A percentile compares a stretch with the other conserved stretches of the same genome.
Conservation (phyloP, 2,888 invertebrate genomes). For the Galeruca laticollis region DNA sequence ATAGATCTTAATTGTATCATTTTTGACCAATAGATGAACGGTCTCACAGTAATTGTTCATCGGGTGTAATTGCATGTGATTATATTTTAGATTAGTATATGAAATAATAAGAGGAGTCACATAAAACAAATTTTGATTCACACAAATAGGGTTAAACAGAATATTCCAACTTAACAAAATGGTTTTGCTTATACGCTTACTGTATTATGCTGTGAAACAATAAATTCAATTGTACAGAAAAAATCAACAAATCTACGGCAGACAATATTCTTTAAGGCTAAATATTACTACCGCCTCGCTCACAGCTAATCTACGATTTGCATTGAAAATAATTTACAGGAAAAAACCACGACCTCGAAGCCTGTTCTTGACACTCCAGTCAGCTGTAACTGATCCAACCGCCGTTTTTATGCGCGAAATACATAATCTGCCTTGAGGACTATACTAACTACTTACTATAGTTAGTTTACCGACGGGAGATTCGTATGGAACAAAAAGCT, state of each 20-base stretch:
- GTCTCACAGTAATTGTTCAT: too few relatives aligned
- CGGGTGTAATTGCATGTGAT: too few relatives aligned
- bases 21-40: too few relatives aligned
- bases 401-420: constrained; percentile 20
- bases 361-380: constrained; percentile 16
- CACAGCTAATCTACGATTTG: constrained; percentile 5
- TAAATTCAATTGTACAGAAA: background rate
- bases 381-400: constrained; percentile 19
- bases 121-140: too few relatives aligned
- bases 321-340: constrained; percentile 2
- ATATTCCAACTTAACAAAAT: too few relatives aligned
- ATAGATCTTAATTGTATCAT: too few relatives aligned
- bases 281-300: background rate
- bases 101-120: too few relatives aligned
- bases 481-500: constrained; percentile 17
- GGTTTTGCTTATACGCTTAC: too few relatives aligned
- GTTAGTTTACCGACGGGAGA: constrained; percentile 5
- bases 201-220: background rate
- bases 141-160: too few relatives aligned
- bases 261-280: background rate
- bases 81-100: too few relatives aligned
- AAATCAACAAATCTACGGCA: background rate
- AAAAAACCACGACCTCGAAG: constrained; percentile 9
- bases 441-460: constrained; percentile 11
- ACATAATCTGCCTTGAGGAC: constrained; percentile 15